These are phyloP conservation scores for Acronicta aceris DNA, from an alignment of 2,888 invertebrate genomes.

Conservation along the genomic window DNA sequence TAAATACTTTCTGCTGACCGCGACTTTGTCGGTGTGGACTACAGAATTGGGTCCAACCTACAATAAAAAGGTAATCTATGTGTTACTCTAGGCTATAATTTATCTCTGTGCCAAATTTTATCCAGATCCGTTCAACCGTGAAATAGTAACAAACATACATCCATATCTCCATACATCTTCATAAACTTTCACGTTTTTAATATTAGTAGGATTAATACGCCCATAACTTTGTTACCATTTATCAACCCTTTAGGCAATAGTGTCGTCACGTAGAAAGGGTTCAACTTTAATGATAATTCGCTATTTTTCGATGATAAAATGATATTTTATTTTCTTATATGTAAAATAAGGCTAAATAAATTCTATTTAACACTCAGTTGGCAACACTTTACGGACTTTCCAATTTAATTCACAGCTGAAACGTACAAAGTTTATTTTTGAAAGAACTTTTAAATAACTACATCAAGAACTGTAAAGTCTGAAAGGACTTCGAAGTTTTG, in stretches of 20 bases:
- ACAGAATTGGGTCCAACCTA: too few species aligned
- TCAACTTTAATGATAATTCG: neutral
- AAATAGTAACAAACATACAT: too few species aligned
- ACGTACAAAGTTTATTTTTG: constrained; percentile 30
- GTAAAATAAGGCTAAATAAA: constrained; percentile 31
- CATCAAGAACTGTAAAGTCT: constrained; percentile 30
- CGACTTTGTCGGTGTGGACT: too few species aligned
- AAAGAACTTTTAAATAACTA: constrained; percentile 47
- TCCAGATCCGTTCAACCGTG: too few species aligned
- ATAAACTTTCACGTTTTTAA: too few species aligned
- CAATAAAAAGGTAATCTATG: too few species aligned
- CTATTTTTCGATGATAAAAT: constrained; percentile 1
- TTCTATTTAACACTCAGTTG: constrained; percentile 27
- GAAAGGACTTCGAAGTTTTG: constrained; percentile 27
- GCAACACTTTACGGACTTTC: constrained; percentile 29
- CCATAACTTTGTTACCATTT: too few species aligned
- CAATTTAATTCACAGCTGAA: constrained; percentile 34
- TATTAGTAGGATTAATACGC: too few species aligned
- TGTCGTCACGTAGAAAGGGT: neutral
- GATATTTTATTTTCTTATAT: constrained; percentile 17
- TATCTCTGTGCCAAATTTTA: too few species aligned
- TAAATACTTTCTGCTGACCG: too few species aligned
- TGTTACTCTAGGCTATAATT: too few species aligned
- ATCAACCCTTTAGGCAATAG: neutral
- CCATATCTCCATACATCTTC: too few species aligned